A percentile compares a stretch with the other conserved stretches of the same genome.
Evolutionary conservation across 2,113 vertebrate species (phyloP).

Genomic region (Columba livia): DNA sequence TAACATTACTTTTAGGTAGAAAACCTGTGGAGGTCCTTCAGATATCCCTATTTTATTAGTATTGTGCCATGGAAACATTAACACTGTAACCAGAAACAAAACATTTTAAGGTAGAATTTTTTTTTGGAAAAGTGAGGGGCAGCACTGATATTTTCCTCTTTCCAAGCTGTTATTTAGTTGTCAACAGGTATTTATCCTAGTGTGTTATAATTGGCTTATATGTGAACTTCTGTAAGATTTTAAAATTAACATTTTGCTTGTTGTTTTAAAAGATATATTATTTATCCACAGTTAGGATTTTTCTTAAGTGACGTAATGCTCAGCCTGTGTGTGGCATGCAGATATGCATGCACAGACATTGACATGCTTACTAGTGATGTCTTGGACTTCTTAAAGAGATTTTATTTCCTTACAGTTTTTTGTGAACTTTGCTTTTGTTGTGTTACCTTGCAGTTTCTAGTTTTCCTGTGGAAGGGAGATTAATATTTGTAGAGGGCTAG

Average conservation of each 20-base stretch:
- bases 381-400: not conserved
- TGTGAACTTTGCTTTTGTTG: not conserved
- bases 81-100: not conserved
- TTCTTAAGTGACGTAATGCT: not conserved
- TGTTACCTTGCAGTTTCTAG: not conserved
- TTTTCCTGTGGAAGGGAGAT: not conserved
- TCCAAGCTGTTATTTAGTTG: not conserved
- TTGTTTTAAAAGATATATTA: not conserved
- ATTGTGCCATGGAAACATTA: not conserved
- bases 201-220: not conserved
- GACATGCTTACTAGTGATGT: not conserved
- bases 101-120: not conserved
- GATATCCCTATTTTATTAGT: not conserved
- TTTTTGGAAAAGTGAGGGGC: not conserved
- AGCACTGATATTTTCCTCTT: not conserved
- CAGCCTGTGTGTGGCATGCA: not conserved
- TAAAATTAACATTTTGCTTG: not conserved
- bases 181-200: not conserved
- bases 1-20: not conserved
- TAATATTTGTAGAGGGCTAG: not conserved
- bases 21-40: not conserved
- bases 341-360: not conserved
- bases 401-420: not conserved
- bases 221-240: not conserved
- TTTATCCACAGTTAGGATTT: slow-evolving; percentile 19